phyloP scores from a whole-genome alignment of 1,140 invertebrate species.

The Lasioglossum albipes region DNA sequence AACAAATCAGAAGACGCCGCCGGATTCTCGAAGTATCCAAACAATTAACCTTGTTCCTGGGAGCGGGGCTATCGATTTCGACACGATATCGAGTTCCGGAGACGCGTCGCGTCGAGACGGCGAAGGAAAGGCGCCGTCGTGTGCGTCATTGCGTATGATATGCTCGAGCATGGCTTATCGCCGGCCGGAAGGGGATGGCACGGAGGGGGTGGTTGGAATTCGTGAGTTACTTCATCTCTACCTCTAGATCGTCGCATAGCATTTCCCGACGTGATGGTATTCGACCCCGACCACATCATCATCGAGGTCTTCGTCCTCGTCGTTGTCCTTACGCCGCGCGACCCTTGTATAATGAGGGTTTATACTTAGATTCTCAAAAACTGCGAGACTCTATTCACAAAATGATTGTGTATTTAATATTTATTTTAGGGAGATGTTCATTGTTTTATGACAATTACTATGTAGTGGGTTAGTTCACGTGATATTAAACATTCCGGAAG shows the following conservation, averaged over 20 bases:
- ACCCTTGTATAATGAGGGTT: conserved; percentile 52
- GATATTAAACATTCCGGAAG: too few relatives aligned
- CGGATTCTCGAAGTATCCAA: not conserved
- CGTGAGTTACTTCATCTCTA: conserved; percentile 20
- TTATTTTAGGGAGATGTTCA: too few relatives aligned
- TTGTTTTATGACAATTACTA: too few relatives aligned
- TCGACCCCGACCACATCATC: conserved; percentile 28
- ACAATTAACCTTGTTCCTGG: not conserved
- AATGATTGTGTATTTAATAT: too few relatives aligned
- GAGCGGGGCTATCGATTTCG: not conserved
- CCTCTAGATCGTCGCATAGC: conserved; percentile 30
- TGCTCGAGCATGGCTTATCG: conserved; percentile 29
- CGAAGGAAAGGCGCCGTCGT: conserved; percentile 27
- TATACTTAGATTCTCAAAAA: too few relatives aligned
- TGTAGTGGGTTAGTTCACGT: too few relatives aligned
- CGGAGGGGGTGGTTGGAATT: conserved; percentile 33
- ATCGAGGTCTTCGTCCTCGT: conserved; percentile 14
- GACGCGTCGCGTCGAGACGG: not conserved
- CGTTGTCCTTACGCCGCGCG: conserved; percentile 5
- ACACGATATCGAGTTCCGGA: not conserved
- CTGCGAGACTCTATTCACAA: too few relatives aligned
- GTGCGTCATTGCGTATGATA: conserved; percentile 41
- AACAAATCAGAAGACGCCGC: not conserved
- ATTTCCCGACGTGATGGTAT: conserved; percentile 64
- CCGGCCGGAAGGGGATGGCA: not conserved